Evolutionary conservation across 2,888 invertebrate species (phyloP).

Genomic region (Ecliptopera silaceata): DNA sequence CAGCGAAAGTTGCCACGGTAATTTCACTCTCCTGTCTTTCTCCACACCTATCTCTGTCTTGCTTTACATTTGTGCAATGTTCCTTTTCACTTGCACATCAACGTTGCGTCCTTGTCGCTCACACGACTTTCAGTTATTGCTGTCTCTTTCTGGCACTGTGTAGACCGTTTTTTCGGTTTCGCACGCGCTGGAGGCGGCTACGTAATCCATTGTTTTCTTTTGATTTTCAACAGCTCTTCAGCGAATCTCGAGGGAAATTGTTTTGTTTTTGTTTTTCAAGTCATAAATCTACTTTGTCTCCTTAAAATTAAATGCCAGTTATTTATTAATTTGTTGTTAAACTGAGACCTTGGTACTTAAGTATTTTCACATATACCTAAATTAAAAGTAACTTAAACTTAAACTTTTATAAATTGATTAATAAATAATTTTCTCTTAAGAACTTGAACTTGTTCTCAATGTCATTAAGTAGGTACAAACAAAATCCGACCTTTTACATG

Average conservation of each 20-base stretch:
- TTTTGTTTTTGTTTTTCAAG: background rate
- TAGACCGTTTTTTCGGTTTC: constrained; percentile 69
- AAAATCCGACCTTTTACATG: constrained; percentile 3
- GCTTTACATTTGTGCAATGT: constrained; percentile 35
- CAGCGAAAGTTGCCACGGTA: constrained; percentile 78
- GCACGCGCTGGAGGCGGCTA: constrained; percentile 69
- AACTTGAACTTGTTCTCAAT: constrained; percentile 20
- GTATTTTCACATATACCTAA: no score
- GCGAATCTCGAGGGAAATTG: constrained; percentile 34
- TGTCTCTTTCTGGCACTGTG: constrained; percentile 60
- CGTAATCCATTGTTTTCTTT: constrained; percentile 73
- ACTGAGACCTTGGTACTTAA: no score
- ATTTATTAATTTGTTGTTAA: no score
- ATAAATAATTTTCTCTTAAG: background rate
- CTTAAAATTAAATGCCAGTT: no score
- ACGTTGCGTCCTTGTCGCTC: constrained; percentile 53
- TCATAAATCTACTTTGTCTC: background rate
- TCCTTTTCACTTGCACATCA: constrained; percentile 50
- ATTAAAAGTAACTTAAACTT: no score
- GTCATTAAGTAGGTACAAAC: background rate
- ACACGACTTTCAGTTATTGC: constrained; percentile 45
- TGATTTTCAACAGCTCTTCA: constrained; percentile 40
- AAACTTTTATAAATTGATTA: background rate
- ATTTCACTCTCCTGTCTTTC: constrained; percentile 79
- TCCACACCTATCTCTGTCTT: constrained; percentile 58